A percentile compares a stretch with the other conserved stretches of the same genome.
These are phyloP conservation scores for Lagocephalus sceleratus DNA, from an alignment of 2,797 vertebrate genomes.

Conservation along the genomic window DNA sequence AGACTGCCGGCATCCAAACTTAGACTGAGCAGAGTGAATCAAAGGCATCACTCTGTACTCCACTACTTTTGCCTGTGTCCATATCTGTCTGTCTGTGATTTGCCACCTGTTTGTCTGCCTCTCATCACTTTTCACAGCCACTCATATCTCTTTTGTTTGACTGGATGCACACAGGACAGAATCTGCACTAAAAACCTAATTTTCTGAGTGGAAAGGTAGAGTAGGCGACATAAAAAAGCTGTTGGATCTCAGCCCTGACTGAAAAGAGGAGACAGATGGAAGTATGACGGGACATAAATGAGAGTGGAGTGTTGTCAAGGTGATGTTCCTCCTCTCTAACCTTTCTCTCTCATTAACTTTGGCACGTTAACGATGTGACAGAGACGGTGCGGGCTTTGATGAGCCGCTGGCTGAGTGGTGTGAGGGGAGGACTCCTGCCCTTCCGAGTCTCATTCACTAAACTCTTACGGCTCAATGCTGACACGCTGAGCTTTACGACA, in stretches of 20 bases:
- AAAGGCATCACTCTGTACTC: background rate
- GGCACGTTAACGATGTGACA: constrained; percentile 61
- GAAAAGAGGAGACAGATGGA: constrained; percentile 54
- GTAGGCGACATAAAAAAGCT: constrained; percentile 60
- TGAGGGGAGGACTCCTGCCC: constrained; percentile 26
- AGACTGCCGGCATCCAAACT: background rate
- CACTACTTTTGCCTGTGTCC: background rate
- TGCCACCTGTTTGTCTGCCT: constrained; percentile 3
- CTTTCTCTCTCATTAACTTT: constrained; percentile 74
- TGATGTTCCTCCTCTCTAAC: constrained; percentile 67
- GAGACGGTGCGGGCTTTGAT: constrained; percentile 49
- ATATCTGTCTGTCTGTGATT: background rate
- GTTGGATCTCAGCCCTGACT: constrained; percentile 56
- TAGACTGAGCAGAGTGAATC: too few relatives aligned
- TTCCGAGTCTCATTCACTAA: too few relatives aligned
- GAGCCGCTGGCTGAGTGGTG: constrained; percentile 43
- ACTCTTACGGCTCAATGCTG: too few relatives aligned
- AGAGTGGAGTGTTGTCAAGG: constrained; percentile 65
- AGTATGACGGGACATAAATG: constrained; percentile 54
- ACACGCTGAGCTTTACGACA: too few relatives aligned
- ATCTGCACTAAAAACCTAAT: constrained; percentile 60
- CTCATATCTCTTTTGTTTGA: constrained; percentile 9
- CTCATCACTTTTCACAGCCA: background rate
- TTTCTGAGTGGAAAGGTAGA: constrained; percentile 61
- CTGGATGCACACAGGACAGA: constrained; percentile 37